Percentiles rank a stretch among this genome's conserved stretches.
Evolutionary conservation across 2,113 vertebrate species (phyloP).

Genomic region (Dunckerocampus dactyliophorus): DNA sequence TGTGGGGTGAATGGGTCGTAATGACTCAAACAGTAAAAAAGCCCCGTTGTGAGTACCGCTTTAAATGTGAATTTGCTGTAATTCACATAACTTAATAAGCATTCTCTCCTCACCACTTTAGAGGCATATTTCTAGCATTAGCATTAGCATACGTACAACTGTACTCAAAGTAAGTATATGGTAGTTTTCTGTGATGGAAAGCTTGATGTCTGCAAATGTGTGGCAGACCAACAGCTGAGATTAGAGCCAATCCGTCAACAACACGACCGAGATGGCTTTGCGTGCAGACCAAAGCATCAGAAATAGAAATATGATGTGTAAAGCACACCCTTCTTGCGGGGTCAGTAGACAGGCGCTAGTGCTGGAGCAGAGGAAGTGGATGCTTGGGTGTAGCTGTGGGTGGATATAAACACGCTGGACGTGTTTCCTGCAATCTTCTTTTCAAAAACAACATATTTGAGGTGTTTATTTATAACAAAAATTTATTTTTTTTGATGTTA

Average conservation of each 20-base stretch:
- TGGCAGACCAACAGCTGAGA: conserved; percentile 8
- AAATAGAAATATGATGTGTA: conserved; percentile 67
- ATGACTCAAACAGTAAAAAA: no score
- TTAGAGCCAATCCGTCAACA: conserved; percentile 34
- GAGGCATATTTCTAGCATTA: no score
- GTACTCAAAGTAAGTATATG: not conserved
- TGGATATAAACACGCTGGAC: conserved; percentile 50
- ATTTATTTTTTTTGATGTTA: conserved; percentile 15
- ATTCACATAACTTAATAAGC: no score
- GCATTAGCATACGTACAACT: no score
- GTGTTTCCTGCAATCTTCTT: conserved; percentile 26
- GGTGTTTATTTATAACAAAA: conserved; percentile 26
- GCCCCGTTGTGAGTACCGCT: no score
- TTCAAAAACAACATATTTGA: conserved; percentile 32
- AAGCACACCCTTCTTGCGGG: conserved; percentile 71
- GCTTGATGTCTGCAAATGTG: conserved; percentile 8
- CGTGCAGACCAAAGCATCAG: conserved; percentile 24
- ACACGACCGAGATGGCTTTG: conserved; percentile 33
- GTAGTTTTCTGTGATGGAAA: conserved; percentile 12
- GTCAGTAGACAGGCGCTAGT: conserved; percentile 45
- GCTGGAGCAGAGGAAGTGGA: conserved; percentile 57
- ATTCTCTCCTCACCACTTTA: no score
- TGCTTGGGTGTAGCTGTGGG: conserved; percentile 46
- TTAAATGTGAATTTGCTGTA: no score
- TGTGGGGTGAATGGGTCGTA: not conserved